Evolutionary conservation across 2,113 vertebrate genomes (phyloP).

Genomic region (Rhynchomys soricoides): DNA sequence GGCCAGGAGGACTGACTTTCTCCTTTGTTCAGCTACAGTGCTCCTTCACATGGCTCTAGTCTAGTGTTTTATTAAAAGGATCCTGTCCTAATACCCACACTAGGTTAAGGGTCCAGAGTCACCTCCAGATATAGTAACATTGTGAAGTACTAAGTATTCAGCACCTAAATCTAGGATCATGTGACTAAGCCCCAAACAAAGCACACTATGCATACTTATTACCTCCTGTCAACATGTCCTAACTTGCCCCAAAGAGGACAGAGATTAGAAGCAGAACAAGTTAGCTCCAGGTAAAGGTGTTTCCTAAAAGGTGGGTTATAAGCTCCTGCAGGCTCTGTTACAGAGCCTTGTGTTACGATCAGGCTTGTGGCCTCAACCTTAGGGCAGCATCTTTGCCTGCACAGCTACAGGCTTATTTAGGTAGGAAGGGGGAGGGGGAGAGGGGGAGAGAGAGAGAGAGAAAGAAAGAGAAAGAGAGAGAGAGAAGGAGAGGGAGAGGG

Average conservation of each 20-base stretch:
- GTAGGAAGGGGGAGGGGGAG: no score
- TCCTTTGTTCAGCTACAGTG: neutral
- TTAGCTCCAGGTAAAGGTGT: neutral
- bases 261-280: neutral
- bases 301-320: neutral
- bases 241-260: neutral
- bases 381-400: neutral
- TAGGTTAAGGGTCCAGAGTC: neutral
- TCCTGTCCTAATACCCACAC: neutral
- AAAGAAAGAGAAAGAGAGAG: neutral
- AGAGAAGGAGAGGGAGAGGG: no score
- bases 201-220: neutral
- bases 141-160: neutral
- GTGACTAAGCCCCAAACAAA: neutral
- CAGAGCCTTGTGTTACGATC: no score
- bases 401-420: neutral
- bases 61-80: neutral
- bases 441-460: neutral
- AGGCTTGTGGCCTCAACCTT: neutral
- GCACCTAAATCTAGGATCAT: neutral
- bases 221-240: neutral
- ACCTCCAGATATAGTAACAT: neutral
- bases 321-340: neutral
- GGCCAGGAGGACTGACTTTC: accelerated
- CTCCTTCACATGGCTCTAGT: neutral